A percentile compares a stretch with the other conserved stretches of the same genome.
Conservation (phyloP, 2,888 invertebrate genomes). For the Neoaliturus tenellus region DNA sequence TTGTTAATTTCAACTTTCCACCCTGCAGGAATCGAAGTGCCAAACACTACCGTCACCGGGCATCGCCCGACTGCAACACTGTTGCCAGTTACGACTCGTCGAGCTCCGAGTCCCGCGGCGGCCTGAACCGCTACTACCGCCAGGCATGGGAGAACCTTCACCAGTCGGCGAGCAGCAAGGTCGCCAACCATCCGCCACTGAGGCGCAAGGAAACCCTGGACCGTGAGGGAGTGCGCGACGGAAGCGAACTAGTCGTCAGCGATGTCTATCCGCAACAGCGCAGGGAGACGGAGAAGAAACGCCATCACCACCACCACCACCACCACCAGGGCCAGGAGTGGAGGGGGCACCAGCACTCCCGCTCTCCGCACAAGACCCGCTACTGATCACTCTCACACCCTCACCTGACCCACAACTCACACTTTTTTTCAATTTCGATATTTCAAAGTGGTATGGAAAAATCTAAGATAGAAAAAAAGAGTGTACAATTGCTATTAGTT, state of each 20-base stretch:
- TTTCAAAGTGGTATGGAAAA: too few species aligned
- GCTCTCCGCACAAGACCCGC: constrained; percentile 60
- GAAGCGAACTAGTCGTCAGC: constrained; percentile 85
- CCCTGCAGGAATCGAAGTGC: constrained; percentile 83
- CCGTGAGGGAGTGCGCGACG: constrained; percentile 79
- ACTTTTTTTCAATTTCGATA: too few species aligned
- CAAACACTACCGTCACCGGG: constrained; percentile 92
- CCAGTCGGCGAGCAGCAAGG: constrained; percentile 83
- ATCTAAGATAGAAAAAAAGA: too few species aligned
- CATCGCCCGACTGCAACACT: constrained; percentile 93
- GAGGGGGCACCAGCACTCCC: constrained; percentile 73
- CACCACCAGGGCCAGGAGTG: constrained; percentile 79
- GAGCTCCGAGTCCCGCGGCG: constrained; percentile 88
- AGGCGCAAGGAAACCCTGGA: constrained; percentile 84
- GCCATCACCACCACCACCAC: constrained; percentile 81
- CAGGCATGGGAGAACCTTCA: constrained; percentile 96
- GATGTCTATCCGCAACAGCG: constrained; percentile 72
- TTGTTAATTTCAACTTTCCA: background rate
- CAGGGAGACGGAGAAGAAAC: constrained; percentile 80
- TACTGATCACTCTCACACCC: constrained; percentile 10
- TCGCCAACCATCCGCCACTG: constrained; percentile 74
- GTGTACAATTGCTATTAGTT: too few species aligned
- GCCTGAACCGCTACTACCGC: constrained; percentile 91
- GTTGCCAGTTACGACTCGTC: constrained; percentile 94
- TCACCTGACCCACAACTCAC: too few species aligned